Evolutionary conservation across 2,113 vertebrate species (phyloP), one percentile per base, ranked within the genome.

Genomic region (Pholis gunnellus): DNA sequence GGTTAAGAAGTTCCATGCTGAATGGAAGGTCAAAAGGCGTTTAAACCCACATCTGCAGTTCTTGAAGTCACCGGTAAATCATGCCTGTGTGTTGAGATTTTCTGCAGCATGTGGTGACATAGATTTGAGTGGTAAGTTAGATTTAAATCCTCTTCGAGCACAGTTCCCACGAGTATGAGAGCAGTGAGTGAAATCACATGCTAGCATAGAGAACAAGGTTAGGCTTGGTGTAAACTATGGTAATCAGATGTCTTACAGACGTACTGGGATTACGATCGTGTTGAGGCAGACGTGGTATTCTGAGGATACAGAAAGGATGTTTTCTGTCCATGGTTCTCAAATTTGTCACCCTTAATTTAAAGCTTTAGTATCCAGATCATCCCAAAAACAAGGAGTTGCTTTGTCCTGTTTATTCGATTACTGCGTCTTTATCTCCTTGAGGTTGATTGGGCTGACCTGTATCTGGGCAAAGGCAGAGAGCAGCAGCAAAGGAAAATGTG

Each of bases 111-210:
- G 86, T 44, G 64, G 75, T 46, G 86, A 79, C 79, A 85, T 72
- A 88, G 76, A 83, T 89, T 87, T 86, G 27, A 84, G 71, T 61
- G 65, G 50, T 61, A 42, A 34, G 2, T 73, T 44, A 52, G 73
- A 79, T 74, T 82, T 71, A 89, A 88, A 87, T 84, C 61, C 72
- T 70, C 80, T 80, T 85, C 73, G 40, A 18, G 60, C 50, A 66
- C 79, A 25, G 81, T 91, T 93, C 84, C 73, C 90, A 92, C 7
- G 73, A 78, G 73, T 72, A 52, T 15, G 27, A 83, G 66, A 73
- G 46, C 52, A 29, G 68, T 66, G 64, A 85, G 73, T 81, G 38
- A 78, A 81, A 78, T 87, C 79, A 90, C 83, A 82, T 85, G 79
- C n/a, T 22, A 44, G 81, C 86, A 81, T 40, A 78, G 57, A 85